phyloP scores from a whole-genome alignment of 2,113 vertebrate species.

The Pollimyrus isidori region DNA sequence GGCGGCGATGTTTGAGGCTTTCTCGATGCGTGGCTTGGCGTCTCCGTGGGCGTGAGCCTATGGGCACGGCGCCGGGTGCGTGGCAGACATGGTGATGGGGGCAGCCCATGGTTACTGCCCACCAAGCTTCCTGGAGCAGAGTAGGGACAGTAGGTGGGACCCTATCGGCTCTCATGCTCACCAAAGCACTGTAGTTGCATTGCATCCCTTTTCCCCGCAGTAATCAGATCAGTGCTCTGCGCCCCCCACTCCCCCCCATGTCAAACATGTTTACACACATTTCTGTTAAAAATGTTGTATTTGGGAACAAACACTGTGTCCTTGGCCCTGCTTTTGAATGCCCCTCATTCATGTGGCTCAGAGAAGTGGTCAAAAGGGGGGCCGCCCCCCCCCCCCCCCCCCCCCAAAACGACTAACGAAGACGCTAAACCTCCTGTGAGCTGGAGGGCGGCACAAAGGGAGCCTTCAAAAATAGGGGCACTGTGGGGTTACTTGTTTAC shows the following conservation, averaged over 20 bases:
- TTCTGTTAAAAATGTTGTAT: not conserved
- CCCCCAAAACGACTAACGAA: conserved; percentile 15
- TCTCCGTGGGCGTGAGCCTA: not conserved
- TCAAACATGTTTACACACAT: not conserved
- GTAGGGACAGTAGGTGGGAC: not conserved
- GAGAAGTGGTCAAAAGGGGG: conserved; percentile 46
- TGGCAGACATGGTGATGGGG: not conserved
- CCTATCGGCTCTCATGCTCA: not conserved
- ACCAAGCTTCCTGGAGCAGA: not conserved
- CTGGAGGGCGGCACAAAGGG: conserved; percentile 23
- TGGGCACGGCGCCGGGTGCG: not conserved
- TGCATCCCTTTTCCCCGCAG: not conserved
- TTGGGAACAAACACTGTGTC: not conserved
- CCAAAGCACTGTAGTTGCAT: not conserved
- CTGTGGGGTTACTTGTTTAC: conserved; percentile 55
- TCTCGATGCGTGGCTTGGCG: too few species aligned
- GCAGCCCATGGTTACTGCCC: not conserved
- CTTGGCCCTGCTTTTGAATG: not conserved
- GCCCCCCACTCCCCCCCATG: too few species aligned
- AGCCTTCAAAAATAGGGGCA: conserved; percentile 50
- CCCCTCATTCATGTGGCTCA: conserved; percentile 16
- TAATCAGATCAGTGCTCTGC: not conserved
- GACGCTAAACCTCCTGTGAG: not conserved
- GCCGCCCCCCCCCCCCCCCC: not conserved
- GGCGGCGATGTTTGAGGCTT: too few species aligned